Conservation (phyloP, 2,797 vertebrate genomes). For the Eulemur coronatus region DNA sequence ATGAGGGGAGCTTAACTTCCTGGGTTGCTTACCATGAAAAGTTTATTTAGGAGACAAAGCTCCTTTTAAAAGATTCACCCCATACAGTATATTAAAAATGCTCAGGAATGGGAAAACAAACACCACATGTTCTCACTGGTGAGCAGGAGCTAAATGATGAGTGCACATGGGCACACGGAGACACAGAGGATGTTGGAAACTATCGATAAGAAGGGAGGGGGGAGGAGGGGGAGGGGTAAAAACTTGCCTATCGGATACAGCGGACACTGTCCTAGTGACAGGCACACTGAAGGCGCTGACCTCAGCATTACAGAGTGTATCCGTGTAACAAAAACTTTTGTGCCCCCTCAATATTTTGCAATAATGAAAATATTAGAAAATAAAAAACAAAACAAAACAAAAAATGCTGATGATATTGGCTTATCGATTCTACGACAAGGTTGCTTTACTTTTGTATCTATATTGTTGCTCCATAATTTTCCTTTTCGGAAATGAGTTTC, state of each 20-base stretch:
- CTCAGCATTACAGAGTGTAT: neutral
- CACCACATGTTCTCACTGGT: neutral
- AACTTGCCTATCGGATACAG: accelerated
- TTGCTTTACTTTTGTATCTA: slow-evolving; percentile 52
- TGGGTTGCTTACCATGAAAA: slow-evolving; percentile 49
- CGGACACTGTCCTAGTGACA: neutral
- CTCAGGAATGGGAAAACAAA: neutral
- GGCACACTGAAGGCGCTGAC: neutral
- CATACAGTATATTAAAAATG: slow-evolving; percentile 56
- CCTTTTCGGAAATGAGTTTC: slow-evolving; percentile 54
- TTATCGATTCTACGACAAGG: slow-evolving; percentile 37
- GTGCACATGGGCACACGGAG: neutral
- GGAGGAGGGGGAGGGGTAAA: neutral
- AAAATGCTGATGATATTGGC: slow-evolving; percentile 22
- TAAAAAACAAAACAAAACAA: neutral
- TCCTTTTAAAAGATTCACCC: slow-evolving; percentile 55
- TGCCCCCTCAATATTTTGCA: neutral
- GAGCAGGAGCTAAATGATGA: neutral
- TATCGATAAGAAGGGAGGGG: neutral
- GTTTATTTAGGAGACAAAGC: slow-evolving; percentile 63
- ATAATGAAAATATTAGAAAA: neutral
- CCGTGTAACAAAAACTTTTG: neutral
- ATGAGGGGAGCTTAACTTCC: slow-evolving; percentile 57
- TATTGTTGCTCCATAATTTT: slow-evolving; percentile 28
- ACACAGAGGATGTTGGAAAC: neutral